Percentiles rank a stretch among this genome's conserved stretches.
phyloP scores from a whole-genome alignment of 2,797 vertebrate genomes.

The Triplophysa bombifrons region DNA sequence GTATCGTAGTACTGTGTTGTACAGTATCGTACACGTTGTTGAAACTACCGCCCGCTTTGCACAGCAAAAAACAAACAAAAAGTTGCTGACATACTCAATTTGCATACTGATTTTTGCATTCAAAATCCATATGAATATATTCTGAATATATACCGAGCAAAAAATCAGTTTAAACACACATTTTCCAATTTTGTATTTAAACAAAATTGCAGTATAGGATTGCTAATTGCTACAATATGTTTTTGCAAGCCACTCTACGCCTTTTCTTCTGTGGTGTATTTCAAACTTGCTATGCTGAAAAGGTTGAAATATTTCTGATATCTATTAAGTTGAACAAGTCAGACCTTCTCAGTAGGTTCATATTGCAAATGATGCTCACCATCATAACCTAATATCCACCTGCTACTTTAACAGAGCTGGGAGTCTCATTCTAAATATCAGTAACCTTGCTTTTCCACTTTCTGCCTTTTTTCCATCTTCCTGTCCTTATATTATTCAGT shows the following conservation, averaged over 20 bases:
- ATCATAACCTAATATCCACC: constrained; percentile 25
- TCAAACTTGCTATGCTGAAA: not conserved
- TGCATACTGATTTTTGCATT: no score
- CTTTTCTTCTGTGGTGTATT: not conserved
- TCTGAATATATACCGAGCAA: no score
- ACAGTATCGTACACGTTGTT: no score
- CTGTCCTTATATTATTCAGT: constrained; percentile 24
- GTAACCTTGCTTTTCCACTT: constrained; percentile 14
- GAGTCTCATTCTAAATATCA: constrained; percentile 38
- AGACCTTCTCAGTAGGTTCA: constrained; percentile 23
- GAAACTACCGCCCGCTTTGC: no score
- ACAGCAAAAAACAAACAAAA: no score
- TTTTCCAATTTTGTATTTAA: no score
- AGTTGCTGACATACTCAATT: no score
- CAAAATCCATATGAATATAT: no score
- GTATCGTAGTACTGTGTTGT: no score
- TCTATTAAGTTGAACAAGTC: constrained; percentile 9
- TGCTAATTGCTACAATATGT: not conserved
- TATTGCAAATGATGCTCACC: constrained; percentile 11
- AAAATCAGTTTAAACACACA: no score
- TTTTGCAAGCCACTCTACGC: not conserved
- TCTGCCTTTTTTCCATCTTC: constrained; percentile 4
- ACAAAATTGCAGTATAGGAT: no score
- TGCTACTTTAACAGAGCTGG: constrained; percentile 18
- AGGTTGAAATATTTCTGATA: not conserved